phyloP scores from a whole-genome alignment of 2,797 vertebrate species.

The Momotus momota region DNA sequence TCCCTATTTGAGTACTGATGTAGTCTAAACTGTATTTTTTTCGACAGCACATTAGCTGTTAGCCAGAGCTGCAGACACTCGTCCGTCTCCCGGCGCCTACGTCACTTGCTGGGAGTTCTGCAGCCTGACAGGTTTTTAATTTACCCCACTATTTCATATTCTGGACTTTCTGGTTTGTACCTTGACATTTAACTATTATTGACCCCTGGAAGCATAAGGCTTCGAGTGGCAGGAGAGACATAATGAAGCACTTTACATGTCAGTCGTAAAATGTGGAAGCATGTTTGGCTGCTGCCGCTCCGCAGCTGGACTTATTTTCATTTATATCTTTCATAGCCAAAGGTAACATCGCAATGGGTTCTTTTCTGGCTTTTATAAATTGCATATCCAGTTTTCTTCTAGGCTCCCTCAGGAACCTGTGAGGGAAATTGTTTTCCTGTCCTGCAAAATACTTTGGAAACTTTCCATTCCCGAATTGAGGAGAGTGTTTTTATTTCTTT shows the following conservation, averaged over 20 bases:
- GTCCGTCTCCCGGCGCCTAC: neutral
- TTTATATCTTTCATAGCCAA: neutral
- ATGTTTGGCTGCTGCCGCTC: neutral
- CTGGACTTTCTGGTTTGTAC: neutral
- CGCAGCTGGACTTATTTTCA: neutral
- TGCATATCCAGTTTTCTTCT: neutral
- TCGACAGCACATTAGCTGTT: neutral
- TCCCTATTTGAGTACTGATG: neutral
- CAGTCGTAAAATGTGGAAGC: neutral
- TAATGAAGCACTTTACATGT: neutral
- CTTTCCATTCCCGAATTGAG: neutral
- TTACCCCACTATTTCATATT: neutral
- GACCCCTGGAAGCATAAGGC: neutral
- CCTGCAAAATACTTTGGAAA: conserved; percentile 7
- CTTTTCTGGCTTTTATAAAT: neutral
- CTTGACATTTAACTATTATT: neutral
- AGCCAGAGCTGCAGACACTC: neutral
- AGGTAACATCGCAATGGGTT: neutral
- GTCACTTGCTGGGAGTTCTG: neutral
- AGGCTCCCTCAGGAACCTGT: conserved; percentile 6
- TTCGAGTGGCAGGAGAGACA: neutral
- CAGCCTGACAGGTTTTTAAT: neutral
- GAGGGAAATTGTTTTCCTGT: conserved; percentile 25
- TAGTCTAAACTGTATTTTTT: rapidly evolving
- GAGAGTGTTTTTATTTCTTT: neutral